Base-by-base conservation (phyloP, 2,888 invertebrate species). In the Pteria penguin region DNA sequence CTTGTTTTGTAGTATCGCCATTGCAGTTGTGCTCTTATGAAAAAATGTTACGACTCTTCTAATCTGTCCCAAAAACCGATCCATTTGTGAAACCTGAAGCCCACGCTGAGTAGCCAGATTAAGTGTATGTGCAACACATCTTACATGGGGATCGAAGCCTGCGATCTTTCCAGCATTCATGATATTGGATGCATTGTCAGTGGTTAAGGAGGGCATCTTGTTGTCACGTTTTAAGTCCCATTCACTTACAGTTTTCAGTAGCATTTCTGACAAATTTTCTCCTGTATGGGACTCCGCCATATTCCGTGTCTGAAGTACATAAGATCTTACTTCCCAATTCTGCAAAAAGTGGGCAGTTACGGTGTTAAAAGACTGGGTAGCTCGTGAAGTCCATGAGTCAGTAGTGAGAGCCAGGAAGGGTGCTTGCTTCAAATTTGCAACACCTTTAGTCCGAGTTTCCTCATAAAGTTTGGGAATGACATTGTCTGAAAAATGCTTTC, bases 171-270 rank as follows among this genome's bases (percentile, higher is more conserved):
- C 72, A 22, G 70, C 79, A 22, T 45, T 33, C 14, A 32, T 72
- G 26, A 73, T 75, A 62, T 79, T 76, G 14, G 61, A 65, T 4
- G 76, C 78, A 75, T 72, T 75, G 65, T 79, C 76, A 24, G 76
- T 70, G 29, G 65, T 66, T 4, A 76, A 14, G 31, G 72, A 60
- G 57, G 60, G 71, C 24, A 36, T 68, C 31, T 58, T 27, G 32
- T 66, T 54, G 8, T 27, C 32, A 31, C 70, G 63, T 26, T 55
- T 32, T 45, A 76, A 70, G 11, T 61, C 31, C 72, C 72, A 79
- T 27, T 78, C 72, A 36, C 4, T 32, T 22, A 73, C 61, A 24
- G 73, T 71, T 27, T 5, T 14, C 4, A 8, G 54, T 2, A 69
- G 57, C 5, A 76, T 54, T 32, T 72, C 65, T 11, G 54, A 61